phyloP scores from a whole-genome alignment of 2,113 vertebrate species.

The Pteruthius melanotis region DNA sequence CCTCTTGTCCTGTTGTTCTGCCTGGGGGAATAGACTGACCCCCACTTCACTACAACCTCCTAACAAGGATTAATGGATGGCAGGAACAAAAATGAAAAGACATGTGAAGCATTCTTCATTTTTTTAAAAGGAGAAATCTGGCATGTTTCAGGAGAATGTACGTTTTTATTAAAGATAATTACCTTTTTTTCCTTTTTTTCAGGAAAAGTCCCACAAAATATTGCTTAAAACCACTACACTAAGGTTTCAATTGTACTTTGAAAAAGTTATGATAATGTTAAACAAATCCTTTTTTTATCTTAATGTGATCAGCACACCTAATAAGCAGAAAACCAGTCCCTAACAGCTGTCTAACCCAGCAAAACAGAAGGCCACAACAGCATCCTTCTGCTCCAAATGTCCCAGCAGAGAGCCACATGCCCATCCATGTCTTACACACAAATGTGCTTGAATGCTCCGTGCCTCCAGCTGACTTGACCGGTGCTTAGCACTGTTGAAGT shows the following conservation, averaged over 20 bases:
- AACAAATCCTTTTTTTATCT: not conserved
- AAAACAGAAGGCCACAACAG: not conserved
- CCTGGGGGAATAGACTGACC: not conserved
- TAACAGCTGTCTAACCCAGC: not conserved
- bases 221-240: not conserved
- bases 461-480: not conserved
- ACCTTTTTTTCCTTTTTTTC: not conserved
- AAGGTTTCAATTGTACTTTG: not conserved
- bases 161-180: not conserved
- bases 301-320: not conserved
- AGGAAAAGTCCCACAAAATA: not conserved
- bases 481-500: not conserved
- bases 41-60: not conserved
- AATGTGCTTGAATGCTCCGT: not conserved
- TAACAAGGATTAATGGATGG: not conserved
- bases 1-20: not conserved
- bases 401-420: not conserved
- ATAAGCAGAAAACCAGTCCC: not conserved
- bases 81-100: not conserved
- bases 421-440: not conserved
- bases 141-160: not conserved
- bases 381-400: not conserved
- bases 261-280: not conserved
- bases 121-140: not conserved
- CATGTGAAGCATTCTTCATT: not conserved